phyloP scores from a whole-genome alignment of 2,113 vertebrate genomes.

The Dinomys branickii region DNA sequence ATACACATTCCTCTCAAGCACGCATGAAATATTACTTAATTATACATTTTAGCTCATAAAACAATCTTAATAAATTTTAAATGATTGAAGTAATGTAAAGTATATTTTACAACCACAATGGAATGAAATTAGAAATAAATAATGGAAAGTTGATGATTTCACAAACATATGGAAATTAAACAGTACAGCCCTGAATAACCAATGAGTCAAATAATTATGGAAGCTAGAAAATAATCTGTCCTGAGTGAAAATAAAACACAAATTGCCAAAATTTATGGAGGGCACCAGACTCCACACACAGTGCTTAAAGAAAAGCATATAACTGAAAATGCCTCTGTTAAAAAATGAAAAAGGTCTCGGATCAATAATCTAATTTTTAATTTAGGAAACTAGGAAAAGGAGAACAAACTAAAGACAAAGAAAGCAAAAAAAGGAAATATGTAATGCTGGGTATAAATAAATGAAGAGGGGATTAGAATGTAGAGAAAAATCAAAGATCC shows the following conservation, averaged over 20 bases:
- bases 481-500: not conserved
- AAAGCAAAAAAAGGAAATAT: not conserved
- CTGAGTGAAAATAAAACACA: not conserved
- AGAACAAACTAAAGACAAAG: not conserved
- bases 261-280: not conserved
- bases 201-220: not conserved
- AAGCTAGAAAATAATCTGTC: not conserved
- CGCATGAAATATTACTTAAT: not conserved
- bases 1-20: not conserved
- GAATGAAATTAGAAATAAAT: not conserved
- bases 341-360: not conserved
- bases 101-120: not conserved
- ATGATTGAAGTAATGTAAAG: not conserved
- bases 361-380: conserved; percentile 1
- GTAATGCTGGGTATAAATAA: not conserved
- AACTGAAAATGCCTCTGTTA: not conserved
- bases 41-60: not conserved
- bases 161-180: conserved; percentile 31
- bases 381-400: not conserved
- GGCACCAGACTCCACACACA: not conserved
- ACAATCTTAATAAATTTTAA: not conserved
- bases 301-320: not conserved
- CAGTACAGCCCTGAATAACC: not conserved
- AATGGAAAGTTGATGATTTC: not conserved
- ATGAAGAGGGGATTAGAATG: not conserved